Base-by-base conservation (phyloP, 2,113 vertebrate species). In the Cyprinodon variegatus region DNA sequence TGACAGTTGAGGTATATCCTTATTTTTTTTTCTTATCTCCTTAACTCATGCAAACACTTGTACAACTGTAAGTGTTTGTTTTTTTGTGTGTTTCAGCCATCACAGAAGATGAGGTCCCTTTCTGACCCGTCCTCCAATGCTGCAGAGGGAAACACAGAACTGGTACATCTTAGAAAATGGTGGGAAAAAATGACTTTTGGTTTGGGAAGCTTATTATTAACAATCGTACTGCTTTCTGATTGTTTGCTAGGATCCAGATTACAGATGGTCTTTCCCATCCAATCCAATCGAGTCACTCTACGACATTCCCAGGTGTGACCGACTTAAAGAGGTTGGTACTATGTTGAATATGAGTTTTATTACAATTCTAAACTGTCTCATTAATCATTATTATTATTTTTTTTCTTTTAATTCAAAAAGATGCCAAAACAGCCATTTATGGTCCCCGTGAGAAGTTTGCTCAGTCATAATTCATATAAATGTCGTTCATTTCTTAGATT, bases 231-330 rank as follows among this genome's bases (percentile, higher is more conserved):
- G 39, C 7, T 71, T 64, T 79, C 13, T 70, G 22, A 79, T 53
- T 39, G 17, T 41, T 10, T 22, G 1, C 12, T 68, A 90, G 86
- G 38, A 0, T 36, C 68, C 72, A 12, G 64, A 6, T 0, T 0
- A 0, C 15, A 83, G 14, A 72, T 84, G 87, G 78, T 84, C 11
- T 0, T 11, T 7, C 39, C 29, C 29, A 29, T 92, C 91, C 46
- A 83, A 68, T 15, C 87, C 88, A 3, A 14, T 59, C 39, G 2
- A 79, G 29, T 39, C 74, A 10, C 41, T 83, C 61, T 92, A 92
- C 15, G 83, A 84, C 45, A 57, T 75, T 39, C 90, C 91, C 0
- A 83, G 0, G 65, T 0, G 67, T 53, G 43, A 40, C 70, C 0
- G 2, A 1, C 37, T 0, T 12, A 9, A 17, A n/a, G 3, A 53